Conservation (phyloP, 1,140 invertebrate genomes). For the Sycophaga agraensis region DNA sequence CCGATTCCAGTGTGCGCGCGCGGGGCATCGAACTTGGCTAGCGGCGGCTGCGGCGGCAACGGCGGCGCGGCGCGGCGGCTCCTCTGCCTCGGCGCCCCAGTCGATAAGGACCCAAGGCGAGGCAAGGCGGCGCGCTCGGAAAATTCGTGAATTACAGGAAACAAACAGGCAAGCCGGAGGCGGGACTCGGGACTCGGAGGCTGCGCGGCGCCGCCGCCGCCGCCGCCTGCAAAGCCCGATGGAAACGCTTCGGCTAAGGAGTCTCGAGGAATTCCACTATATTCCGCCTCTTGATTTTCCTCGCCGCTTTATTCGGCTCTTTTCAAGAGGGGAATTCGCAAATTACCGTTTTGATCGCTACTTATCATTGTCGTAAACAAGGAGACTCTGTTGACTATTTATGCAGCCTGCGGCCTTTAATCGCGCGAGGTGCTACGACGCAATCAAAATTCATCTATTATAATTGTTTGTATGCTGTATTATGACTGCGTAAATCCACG, state of each 20-base stretch:
- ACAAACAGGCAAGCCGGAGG: slow-evolving; percentile 42
- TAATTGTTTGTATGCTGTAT: too few species aligned
- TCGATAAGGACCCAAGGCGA: slow-evolving; percentile 6
- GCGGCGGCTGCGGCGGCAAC: not conserved
- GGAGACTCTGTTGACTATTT: too few species aligned
- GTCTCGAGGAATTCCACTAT: not conserved
- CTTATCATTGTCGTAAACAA: too few species aligned
- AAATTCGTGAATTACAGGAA: slow-evolving; percentile 45
- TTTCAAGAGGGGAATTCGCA: too few species aligned
- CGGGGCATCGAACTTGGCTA: slow-evolving; percentile 18
- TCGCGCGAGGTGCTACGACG: too few species aligned
- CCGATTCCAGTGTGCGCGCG: slow-evolving; percentile 4
- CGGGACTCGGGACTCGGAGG: too few species aligned
- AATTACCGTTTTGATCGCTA: too few species aligned
- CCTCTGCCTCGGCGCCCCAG: slow-evolving; percentile 15
- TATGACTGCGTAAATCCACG: too few species aligned
- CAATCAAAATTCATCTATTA: too few species aligned
- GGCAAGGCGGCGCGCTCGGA: slow-evolving; percentile 25
- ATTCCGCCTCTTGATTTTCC: not conserved
- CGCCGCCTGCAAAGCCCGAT: not conserved
- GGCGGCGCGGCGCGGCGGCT: too few species aligned
- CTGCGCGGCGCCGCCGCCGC: too few species aligned
- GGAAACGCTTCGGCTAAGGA: not conserved
- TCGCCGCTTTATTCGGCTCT: not conserved
- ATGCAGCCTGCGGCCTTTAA: too few species aligned